Base-by-base conservation (phyloP, 2,888 invertebrate species). In the Rugalucina vietnamica region DNA sequence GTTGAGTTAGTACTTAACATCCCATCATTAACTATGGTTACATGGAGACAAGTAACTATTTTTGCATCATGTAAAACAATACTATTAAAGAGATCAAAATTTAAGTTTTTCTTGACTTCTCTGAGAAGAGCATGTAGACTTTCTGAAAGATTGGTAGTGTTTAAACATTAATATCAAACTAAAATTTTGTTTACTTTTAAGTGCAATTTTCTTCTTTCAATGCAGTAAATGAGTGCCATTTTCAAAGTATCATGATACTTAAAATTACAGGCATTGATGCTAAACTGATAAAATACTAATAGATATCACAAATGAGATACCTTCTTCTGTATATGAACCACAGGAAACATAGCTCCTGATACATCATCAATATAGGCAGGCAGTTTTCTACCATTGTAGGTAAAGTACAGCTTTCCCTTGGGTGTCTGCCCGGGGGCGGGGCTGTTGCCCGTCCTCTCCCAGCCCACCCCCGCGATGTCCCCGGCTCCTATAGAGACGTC, bases 281-380 rank as follows among this genome's bases (percentile, higher is more conserved):
- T 14, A 49, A 14, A 49, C 50, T 14, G 50, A 49, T 14, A 49
- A 49, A 18, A 49, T 14, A 49, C 14, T 49, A 49, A 49, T 18
- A 49, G 14, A 49, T 18, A 49, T 14, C 50, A 10, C n/a, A 5
- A 65, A 34, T 12, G 27, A 18, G 43, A 76, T 77, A 93, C 94
- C 91, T 94, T 94, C 87, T 94, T 95, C 91, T 95, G 95, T 43
- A 95, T 93, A 85, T 95, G 95, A 14, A 95, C 93, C 32, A 95
- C 94, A 34, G 95, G 95, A 85, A 92, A 94, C 92, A 95, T 91
- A 1, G 91, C 93, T 3, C 94, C 93, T 14, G 93, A 91, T 4
- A 94, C 95, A 86, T 94, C 94, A 76, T 95, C 94, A 43, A 95
- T 91, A n/a, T 90, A 91, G 1, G 92, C 89, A n/a, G 90, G 87